Conservation (phyloP, 1,140 invertebrate species). For the Drosophila seguyi region DNA sequence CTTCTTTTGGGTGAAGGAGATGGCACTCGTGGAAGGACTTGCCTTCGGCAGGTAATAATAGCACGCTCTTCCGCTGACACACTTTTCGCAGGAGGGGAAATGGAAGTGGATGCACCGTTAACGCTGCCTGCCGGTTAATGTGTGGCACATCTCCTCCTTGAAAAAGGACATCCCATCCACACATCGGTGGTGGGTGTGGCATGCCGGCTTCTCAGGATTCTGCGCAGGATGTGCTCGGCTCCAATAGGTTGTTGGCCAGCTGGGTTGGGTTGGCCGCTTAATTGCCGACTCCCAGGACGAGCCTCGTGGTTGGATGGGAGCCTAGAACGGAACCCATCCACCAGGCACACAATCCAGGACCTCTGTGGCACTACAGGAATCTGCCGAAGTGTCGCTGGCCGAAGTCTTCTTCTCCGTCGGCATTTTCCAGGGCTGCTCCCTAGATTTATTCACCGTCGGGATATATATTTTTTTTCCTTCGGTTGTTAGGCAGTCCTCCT, state of each 20-base stretch:
- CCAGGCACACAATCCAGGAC: background rate
- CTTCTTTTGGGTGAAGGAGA: conserved; percentile 30
- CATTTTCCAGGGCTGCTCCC: conserved; percentile 23
- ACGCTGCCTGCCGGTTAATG: conserved; percentile 72
- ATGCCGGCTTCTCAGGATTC: conserved; percentile 48
- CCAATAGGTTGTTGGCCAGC: conserved; percentile 67
- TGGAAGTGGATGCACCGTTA: conserved; percentile 46
- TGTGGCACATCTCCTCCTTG: conserved; percentile 16
- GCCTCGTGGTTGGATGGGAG: conserved; percentile 70
- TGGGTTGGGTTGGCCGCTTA: conserved; percentile 57
- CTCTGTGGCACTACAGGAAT: background rate
- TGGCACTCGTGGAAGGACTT: conserved; percentile 36
- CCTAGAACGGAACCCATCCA: conserved; percentile 22
- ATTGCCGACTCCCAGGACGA: conserved; percentile 61
- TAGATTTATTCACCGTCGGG: conserved; percentile 59
- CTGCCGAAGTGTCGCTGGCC: background rate
- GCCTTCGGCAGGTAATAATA: conserved; percentile 62
- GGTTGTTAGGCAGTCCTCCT: conserved; percentile 42
- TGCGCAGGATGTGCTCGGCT: conserved; percentile 71
- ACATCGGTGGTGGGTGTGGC: conserved; percentile 63
- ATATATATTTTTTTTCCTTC: conserved; percentile 11
- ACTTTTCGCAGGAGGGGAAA: conserved; percentile 46
- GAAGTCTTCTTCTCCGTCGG: conserved; percentile 48
- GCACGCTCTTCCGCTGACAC: conserved; percentile 63
- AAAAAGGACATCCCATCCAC: background rate